A percentile compares a stretch with the other conserved stretches of the same genome.
Conservation (phyloP, 64 coral and sea anemone species). For the Stichodactyla helianthus region DNA sequence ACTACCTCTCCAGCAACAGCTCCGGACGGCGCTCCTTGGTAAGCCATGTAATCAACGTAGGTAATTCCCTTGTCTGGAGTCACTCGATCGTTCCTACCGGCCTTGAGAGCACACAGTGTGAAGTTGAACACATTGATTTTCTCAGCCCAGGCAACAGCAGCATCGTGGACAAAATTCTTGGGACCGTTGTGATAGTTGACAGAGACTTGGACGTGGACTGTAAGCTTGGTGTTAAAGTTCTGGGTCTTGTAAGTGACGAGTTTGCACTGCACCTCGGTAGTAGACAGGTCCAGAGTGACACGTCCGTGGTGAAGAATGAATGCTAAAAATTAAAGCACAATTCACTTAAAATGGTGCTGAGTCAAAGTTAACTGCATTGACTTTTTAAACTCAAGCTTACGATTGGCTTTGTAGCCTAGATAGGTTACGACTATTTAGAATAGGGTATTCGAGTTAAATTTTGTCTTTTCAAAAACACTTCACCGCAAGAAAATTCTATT, state of each 20-base stretch:
- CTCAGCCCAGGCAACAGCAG: slow-evolving; percentile 78
- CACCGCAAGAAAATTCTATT: too few species aligned
- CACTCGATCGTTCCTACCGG: slow-evolving; percentile 57
- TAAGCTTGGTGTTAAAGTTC: neutral
- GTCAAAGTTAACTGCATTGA: too few species aligned
- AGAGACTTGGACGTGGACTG: slow-evolving; percentile 37
- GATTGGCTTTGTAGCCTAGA: too few species aligned
- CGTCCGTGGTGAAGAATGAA: slow-evolving; percentile 54
- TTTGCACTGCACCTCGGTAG: slow-evolving; percentile 47
- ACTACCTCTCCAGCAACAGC: slow-evolving; percentile 41
- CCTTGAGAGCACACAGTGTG: slow-evolving; percentile 55
- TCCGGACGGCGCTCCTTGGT: slow-evolving; percentile 56
- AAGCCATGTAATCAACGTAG: slow-evolving; percentile 55
- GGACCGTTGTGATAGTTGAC: slow-evolving; percentile 60
- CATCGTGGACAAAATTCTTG: slow-evolving; percentile 61
- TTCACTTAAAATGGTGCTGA: neutral
- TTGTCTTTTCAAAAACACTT: too few species aligned
- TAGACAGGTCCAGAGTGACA: slow-evolving; percentile 34
- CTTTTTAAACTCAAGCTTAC: too few species aligned
- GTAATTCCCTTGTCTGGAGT: slow-evolving; percentile 64
- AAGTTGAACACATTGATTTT: slow-evolving; percentile 37
- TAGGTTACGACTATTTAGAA: too few species aligned
- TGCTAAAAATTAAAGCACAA: slow-evolving; percentile 7
- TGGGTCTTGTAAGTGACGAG: slow-evolving; percentile 6
- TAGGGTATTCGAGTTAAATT: too few species aligned